Evolutionary conservation across 2,888 invertebrate species (phyloP).

Genomic region (Orgyia antiqua): DNA sequence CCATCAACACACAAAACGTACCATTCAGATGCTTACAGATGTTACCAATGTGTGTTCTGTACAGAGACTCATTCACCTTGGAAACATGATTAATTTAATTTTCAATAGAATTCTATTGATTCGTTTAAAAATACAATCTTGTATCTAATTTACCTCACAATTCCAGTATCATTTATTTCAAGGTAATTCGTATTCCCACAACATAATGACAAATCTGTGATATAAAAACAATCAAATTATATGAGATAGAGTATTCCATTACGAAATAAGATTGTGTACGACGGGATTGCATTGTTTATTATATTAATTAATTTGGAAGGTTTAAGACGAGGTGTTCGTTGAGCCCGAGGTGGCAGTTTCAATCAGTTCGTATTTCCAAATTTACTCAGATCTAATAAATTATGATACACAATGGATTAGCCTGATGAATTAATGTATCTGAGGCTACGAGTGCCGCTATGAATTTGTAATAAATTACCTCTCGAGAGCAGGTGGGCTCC

Average conservation of each 20-base stretch:
- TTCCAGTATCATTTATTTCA: too few relatives aligned
- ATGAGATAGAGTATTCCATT: conserved; percentile 14
- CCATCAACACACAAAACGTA: too few relatives aligned
- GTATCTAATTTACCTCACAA: too few relatives aligned
- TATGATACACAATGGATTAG: conserved; percentile 34
- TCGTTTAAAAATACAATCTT: too few relatives aligned
- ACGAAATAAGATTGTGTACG: conserved; percentile 13
- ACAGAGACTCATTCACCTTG: too few relatives aligned
- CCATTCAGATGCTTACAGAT: too few relatives aligned
- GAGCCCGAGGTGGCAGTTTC: conserved; percentile 19
- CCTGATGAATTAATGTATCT: conserved; percentile 34
- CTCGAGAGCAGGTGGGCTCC: conserved; percentile 4
- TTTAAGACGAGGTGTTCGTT: conserved; percentile 11
- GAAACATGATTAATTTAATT: too few relatives aligned
- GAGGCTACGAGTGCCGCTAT: conserved; percentile 19
- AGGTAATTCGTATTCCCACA: background rate
- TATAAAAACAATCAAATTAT: conserved; percentile 8
- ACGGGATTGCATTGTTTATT: conserved; percentile 22
- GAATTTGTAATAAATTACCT: conserved; percentile 30
- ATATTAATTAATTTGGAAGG: conserved; percentile 26
- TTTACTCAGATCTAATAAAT: conserved; percentile 36
- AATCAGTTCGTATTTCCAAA: conserved; percentile 28
- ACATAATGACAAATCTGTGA: background rate
- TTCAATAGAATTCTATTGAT: too few relatives aligned
- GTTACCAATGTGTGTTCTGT: too few relatives aligned